These are phyloP conservation scores for Chrysocyon brachyurus DNA, from an alignment of 2,797 vertebrate genomes.

Conservation along the genomic window DNA sequence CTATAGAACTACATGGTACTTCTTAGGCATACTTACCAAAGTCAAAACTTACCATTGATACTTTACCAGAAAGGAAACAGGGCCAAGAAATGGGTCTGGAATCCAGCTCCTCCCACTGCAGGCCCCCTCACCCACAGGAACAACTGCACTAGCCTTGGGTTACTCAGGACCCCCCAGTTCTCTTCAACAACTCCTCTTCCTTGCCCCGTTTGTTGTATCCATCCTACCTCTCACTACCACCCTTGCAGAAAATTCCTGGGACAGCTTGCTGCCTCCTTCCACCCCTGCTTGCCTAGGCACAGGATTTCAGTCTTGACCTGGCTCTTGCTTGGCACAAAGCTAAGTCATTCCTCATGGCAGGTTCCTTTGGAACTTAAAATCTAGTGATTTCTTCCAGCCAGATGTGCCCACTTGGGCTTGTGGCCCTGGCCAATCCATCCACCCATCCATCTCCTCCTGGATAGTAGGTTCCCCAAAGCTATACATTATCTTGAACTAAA, in stretches of 20 bases:
- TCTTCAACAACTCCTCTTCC: background rate
- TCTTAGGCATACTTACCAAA: background rate
- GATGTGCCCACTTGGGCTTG: background rate
- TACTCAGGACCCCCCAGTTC: background rate
- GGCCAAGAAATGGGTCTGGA: background rate
- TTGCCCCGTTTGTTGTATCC: background rate
- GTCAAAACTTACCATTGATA: background rate
- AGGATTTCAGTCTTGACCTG: background rate
- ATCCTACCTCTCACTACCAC: background rate
- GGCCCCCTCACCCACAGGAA: background rate
- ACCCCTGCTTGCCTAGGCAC: background rate
- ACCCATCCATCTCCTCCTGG: background rate
- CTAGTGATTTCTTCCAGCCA: background rate
- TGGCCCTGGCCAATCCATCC: background rate
- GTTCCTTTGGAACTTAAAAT: background rate
- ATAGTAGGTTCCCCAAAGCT: background rate
- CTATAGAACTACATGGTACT: background rate
- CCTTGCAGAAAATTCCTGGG: background rate
- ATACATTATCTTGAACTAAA: background rate
- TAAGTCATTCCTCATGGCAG: background rate
- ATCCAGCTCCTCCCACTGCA: background rate
- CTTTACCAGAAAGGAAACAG: background rate
- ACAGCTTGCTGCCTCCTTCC: background rate
- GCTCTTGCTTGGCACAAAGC: background rate
- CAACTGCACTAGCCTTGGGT: background rate